Conservation (phyloP, 2,113 vertebrate genomes). For the Toxostoma redivivum region DNA sequence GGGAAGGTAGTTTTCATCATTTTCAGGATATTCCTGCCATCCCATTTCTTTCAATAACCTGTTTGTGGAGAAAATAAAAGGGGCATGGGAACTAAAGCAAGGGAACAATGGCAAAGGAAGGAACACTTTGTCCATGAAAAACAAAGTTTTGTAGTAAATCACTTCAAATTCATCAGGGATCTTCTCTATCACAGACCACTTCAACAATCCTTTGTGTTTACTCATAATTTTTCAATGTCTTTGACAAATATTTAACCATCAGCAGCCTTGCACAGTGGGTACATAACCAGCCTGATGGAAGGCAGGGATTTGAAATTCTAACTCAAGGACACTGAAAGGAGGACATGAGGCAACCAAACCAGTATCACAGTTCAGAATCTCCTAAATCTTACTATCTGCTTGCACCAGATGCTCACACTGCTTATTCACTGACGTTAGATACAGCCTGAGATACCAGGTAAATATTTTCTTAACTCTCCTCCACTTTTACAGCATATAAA, state of each 20-base stretch:
- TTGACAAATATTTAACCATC: conserved; percentile 8
- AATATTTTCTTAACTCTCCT: neutral
- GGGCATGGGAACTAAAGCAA: neutral
- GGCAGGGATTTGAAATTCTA: neutral
- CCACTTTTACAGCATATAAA: neutral
- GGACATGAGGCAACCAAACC: neutral
- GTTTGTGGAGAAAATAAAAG: neutral
- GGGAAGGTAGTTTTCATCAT: conserved; percentile 97
- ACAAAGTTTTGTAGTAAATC: neutral
- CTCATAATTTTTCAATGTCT: neutral
- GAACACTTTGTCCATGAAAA: neutral
- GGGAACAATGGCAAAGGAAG: neutral
- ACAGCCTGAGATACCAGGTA: neutral
- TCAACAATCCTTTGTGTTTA: neutral
- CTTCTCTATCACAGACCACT: neutral
- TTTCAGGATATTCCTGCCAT: conserved; percentile 98
- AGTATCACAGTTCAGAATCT: neutral
- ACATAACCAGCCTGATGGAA: neutral
- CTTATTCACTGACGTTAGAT: neutral
- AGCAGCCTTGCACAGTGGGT: neutral
- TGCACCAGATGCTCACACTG: neutral
- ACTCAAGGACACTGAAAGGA: neutral
- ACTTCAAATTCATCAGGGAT: neutral
- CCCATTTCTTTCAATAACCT: conserved; percentile 99
- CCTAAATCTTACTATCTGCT: neutral